Evolutionary conservation across 2,888 invertebrate genomes (phyloP).

Genomic region (Melanophora roralis): DNA sequence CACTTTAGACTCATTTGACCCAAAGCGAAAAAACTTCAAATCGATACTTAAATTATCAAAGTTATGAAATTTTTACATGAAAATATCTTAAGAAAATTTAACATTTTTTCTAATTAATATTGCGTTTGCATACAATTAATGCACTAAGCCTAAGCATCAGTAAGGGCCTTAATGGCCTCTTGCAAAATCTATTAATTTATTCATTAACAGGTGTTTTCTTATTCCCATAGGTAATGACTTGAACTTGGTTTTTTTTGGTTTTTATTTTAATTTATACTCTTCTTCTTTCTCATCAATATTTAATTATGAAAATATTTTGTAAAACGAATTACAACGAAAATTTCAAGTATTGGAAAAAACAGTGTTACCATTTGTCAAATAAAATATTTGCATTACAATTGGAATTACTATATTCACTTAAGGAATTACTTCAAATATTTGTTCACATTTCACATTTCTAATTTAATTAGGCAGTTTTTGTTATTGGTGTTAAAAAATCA

Average conservation of each 20-base stretch:
- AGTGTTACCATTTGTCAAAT: no score
- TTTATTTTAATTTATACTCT: not conserved
- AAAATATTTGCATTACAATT: no score
- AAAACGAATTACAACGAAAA: not conserved
- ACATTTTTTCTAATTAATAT: not conserved
- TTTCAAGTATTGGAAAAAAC: no score
- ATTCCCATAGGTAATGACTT: slow-evolving; percentile 11
- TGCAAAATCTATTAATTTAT: slow-evolving; percentile 26
- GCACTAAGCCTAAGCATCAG: not conserved
- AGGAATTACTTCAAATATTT: no score
- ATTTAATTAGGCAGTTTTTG: no score
- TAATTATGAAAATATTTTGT: not conserved
- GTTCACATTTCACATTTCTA: no score
- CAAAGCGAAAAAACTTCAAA: not conserved
- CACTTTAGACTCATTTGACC: no score
- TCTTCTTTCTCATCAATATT: not conserved
- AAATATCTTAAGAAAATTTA: slow-evolving; percentile 1
- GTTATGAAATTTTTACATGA: no score
- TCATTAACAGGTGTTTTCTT: not conserved
- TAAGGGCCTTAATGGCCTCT: not conserved
- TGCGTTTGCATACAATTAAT: not conserved
- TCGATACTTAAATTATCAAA: no score
- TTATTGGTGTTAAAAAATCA: no score
- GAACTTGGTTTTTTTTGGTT: slow-evolving; percentile 30
- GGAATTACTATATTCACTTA: no score